A percentile compares a stretch with the other conserved stretches of the same genome.
phyloP scores from a whole-genome alignment of 2,113 vertebrate species.

The Megaleporinus macrocephalus region DNA sequence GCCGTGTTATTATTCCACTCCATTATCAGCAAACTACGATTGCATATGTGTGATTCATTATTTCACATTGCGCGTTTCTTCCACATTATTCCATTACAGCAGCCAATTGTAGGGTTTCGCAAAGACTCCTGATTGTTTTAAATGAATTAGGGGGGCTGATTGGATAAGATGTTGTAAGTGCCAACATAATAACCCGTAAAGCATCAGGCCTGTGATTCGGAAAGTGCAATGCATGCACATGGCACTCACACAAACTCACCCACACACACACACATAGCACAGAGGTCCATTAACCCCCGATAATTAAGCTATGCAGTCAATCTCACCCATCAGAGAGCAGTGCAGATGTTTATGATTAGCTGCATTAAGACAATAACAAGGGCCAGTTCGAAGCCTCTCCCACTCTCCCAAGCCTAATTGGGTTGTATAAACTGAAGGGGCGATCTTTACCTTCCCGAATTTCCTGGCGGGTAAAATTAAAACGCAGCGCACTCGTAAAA shows the following conservation, averaged over 20 bases:
- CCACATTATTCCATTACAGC: too few species aligned
- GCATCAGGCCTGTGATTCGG: conserved; percentile 35
- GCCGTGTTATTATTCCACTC: too few species aligned
- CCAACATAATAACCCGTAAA: background rate
- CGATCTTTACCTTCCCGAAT: background rate
- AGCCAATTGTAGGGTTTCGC: background rate
- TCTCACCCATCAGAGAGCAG: conserved; percentile 10
- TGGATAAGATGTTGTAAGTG: conserved; percentile 8
- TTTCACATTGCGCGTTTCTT: background rate
- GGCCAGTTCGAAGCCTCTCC: background rate
- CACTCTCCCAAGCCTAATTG: background rate
- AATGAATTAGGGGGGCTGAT: background rate
- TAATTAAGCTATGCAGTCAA: conserved; percentile 23
- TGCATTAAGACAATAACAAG: conserved; percentile 24
- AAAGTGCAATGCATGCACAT: conserved; percentile 36
- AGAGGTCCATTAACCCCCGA: conserved; percentile 1
- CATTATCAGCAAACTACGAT: background rate
- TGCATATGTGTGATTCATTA: background rate
- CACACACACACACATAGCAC: background rate
- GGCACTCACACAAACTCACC: background rate
- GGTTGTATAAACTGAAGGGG: conserved; percentile 2
- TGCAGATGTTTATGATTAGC: conserved; percentile 23
- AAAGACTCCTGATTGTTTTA: background rate
- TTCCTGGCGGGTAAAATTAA: background rate
- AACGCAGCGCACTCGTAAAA: background rate